phyloP scores from a whole-genome alignment of 35 echinoderm and acorn worm genomes.

The Amphiura filiformis region DNA sequence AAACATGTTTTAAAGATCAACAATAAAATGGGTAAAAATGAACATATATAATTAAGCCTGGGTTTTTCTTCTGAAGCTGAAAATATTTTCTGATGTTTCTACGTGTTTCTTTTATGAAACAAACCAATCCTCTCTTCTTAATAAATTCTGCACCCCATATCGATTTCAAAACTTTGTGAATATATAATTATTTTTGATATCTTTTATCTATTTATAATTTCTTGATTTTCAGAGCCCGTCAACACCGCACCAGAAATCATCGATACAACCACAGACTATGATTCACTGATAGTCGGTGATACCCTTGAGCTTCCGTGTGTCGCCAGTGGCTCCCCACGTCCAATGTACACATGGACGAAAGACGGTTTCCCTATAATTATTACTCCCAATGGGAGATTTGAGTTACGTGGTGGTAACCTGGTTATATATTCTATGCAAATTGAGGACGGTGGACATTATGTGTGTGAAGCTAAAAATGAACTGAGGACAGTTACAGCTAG shows the following conservation, averaged over 20 bases:
- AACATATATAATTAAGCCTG: no score
- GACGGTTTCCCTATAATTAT: slow-evolving; percentile 30
- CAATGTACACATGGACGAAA: slow-evolving; percentile 68
- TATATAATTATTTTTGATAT: not conserved
- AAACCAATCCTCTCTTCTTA: no score
- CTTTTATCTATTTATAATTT: slow-evolving; percentile 20
- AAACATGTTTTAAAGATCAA: no score
- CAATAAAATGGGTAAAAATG: no score
- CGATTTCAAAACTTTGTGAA: no score
- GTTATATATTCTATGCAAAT: slow-evolving; percentile 50
- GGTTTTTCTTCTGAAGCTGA: no score
- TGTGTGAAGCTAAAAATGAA: slow-evolving; percentile 73
- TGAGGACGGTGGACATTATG: slow-evolving; percentile 72
- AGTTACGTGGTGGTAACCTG: slow-evolving; percentile 83
- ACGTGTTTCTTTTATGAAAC: no score
- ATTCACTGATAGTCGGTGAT: slow-evolving; percentile 41
- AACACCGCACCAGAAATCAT: slow-evolving; percentile 66
- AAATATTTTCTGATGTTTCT: no score
- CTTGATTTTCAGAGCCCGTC: slow-evolving; percentile 44
- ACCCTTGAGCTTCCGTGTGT: slow-evolving; percentile 82
- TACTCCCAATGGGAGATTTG: slow-evolving; percentile 26
- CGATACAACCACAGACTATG: slow-evolving; percentile 46
- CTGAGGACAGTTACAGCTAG: slow-evolving; percentile 28
- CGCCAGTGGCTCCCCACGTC: slow-evolving; percentile 74
- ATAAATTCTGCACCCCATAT: no score